Evolutionary conservation across 2,797 vertebrate genomes (phyloP), one percentile per base, ranked within the genome.

Genomic region (Tamandua tetradactyla): DNA sequence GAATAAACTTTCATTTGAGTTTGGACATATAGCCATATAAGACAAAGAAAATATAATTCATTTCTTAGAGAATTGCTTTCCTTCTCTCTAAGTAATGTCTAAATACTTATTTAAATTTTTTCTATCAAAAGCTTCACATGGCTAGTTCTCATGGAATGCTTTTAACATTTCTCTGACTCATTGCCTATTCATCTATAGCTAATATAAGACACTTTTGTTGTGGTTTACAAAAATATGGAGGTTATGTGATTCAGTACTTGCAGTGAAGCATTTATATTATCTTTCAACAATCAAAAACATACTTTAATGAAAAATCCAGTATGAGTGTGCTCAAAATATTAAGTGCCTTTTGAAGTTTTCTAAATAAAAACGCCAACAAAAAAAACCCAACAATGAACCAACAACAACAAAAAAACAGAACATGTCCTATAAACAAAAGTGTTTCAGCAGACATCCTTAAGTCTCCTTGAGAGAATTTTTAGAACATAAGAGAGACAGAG

Each of bases 181-280:
- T 94, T 98, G 97, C 80, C 86, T 97, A 96, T 97, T 98, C 95
- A 98, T 98, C 96, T 97, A 88, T 97, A 95, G 91, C 91, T 97
- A 98, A 97, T 98, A 97, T 97, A 97, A 97, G 96, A 79, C 91
- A 96, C 94, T 98, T 98, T 97, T 98, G 95, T 98, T 98, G 97
- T 98, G 97, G 96, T 97, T 98, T 96, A 96, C 72, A 97, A 47
- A 97, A 98, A 89, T 97, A 96, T 97, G 96, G 96, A 98, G 97
- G 94, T 97, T 97, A 97, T 96, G 85, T 97, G 97, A 96, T 97
- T 98, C 96, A 96, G 90, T 96, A 64, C 93, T 96, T 96, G 82
- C 91, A 97, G 95, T 97, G 98, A 95, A 97, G 96, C 98, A 97
- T 95, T 96, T 97, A 98, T 92, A 98, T 98, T 98, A 97, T 97